These are phyloP conservation scores for Drosophila prosaltans DNA, from an alignment of 1,140 invertebrate genomes.

Conservation along the genomic window DNA sequence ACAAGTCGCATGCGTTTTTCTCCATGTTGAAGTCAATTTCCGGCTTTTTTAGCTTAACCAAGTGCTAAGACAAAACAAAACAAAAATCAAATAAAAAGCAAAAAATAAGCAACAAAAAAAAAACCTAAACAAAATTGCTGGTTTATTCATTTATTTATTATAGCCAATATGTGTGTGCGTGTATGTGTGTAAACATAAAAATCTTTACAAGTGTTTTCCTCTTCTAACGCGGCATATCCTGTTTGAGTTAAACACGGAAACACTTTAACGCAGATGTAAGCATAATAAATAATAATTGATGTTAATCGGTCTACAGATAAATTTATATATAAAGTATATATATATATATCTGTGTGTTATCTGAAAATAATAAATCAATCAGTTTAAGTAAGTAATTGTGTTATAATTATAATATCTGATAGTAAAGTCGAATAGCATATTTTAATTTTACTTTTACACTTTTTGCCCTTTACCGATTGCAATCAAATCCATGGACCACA, in stretches of 20 bases:
- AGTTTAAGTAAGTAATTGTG: constrained; percentile 39
- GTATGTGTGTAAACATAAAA: constrained; percentile 61
- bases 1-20: constrained; percentile 71
- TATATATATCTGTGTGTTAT: constrained; percentile 26
- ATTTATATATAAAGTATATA: neutral
- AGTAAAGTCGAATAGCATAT: constrained; percentile 33
- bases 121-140: constrained; percentile 44
- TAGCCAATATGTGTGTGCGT: constrained; percentile 13
- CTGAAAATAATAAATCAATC: constrained; percentile 59
- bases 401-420: constrained; percentile 38
- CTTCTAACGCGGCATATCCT: constrained; percentile 46
- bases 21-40: constrained; percentile 65
- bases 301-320: constrained; percentile 40
- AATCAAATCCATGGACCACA: neutral
- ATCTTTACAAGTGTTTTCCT: constrained; percentile 43
- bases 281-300: constrained; percentile 65
- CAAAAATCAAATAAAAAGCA: constrained; percentile 10
- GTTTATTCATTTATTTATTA: constrained; percentile 16
- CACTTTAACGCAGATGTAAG: constrained; percentile 55
- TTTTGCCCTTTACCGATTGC: neutral
- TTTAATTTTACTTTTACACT: neutral
- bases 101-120: constrained; percentile 5
- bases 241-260: constrained; percentile 50
- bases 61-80: constrained; percentile 37
- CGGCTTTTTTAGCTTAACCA: constrained; percentile 41